Percentiles rank a stretch among this genome's conserved stretches.
Conservation (phyloP, 1,140 invertebrate genomes). For the Pemphigus obesinymphae region DNA sequence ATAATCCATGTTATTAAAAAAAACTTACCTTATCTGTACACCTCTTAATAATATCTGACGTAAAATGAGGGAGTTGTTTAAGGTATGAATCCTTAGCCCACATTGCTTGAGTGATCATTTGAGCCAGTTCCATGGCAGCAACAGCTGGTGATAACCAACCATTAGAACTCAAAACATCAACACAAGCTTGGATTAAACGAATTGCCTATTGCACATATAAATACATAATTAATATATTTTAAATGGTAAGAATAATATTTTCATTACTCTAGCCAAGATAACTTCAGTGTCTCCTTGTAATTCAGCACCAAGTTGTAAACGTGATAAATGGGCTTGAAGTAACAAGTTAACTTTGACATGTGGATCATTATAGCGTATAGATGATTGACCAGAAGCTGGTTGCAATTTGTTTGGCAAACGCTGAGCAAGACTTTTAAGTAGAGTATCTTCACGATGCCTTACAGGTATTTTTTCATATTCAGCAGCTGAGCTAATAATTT, state of each 20-base stretch:
- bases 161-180: constrained; percentile 96
- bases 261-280: constrained; percentile 70
- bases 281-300: constrained; percentile 93
- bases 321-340: constrained; percentile 90
- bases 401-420: constrained; percentile 73
- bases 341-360: constrained; percentile 96
- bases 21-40: constrained; percentile 75
- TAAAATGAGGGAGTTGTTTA: constrained; percentile 95
- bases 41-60: constrained; percentile 79
- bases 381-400: constrained; percentile 55
- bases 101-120: constrained; percentile 99
- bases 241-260: background rate
- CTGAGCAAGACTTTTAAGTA: constrained; percentile 74
- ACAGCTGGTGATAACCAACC: constrained; percentile 97
- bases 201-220: constrained; percentile 55
- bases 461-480: constrained; percentile 95
- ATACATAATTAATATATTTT: background rate
- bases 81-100: constrained; percentile 98
- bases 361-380: constrained; percentile 85
- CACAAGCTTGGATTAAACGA: constrained; percentile 94
- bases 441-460: constrained; percentile 87
- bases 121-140: constrained; percentile 97
- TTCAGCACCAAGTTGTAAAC: constrained; percentile 90
- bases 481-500: constrained; percentile 96
- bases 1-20: background rate